A percentile compares a stretch with the other conserved stretches of the same genome.
Evolutionary conservation across 1,140 invertebrate genomes (phyloP).

Genomic region (Macrosteles quadrilineatus): DNA sequence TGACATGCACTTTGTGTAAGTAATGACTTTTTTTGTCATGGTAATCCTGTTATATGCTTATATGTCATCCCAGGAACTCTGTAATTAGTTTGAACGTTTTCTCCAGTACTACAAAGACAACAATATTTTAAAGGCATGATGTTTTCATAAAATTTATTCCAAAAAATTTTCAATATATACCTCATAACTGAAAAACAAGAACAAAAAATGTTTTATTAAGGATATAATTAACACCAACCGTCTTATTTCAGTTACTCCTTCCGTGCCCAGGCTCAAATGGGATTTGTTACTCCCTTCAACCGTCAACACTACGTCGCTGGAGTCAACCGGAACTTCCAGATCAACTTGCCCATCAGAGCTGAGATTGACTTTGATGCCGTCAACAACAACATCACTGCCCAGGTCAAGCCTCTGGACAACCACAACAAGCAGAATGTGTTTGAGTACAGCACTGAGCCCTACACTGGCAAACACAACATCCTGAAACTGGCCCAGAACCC

Average conservation of each 20-base stretch:
- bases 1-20: constrained; percentile 51
- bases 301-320: constrained; percentile 60
- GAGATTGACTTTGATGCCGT: constrained; percentile 51
- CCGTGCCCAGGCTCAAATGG: constrained; percentile 58
- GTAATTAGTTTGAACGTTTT: no score
- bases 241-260: constrained; percentile 45
- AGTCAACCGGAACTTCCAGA: constrained; percentile 58
- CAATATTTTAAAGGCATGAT: background rate
- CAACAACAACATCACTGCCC: constrained; percentile 51
- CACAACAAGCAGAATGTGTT: constrained; percentile 55
- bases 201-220: background rate
- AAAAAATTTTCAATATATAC: no score
- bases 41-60: no score
- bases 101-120: no score
- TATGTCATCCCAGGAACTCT: no score
- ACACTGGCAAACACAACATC: constrained; percentile 58
- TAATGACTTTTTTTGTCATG: no score
- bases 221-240: background rate
- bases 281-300: constrained; percentile 64
- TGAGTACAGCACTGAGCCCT: constrained; percentile 61
- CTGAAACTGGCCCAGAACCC: constrained; percentile 51
- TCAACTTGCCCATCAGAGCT: constrained; percentile 55
- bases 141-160: background rate
- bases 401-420: constrained; percentile 52
- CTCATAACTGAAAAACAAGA: background rate